Percentiles rank a stretch among this genome's conserved stretches.
Conservation (phyloP, 2,888 invertebrate genomes). For the Eulithis testata region DNA sequence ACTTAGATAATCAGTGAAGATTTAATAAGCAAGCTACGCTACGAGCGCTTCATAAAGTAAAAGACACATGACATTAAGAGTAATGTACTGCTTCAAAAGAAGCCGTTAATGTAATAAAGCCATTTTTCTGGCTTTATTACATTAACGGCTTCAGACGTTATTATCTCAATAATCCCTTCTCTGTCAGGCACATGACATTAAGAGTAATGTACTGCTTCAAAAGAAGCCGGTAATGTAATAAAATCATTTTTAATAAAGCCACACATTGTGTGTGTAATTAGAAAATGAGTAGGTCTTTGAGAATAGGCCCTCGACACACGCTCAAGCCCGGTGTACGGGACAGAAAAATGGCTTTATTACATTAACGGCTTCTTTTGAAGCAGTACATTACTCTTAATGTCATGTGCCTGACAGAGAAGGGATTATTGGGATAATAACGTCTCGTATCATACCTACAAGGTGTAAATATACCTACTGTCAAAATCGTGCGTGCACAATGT, state of each 20-base stretch:
- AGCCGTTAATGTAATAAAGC: slow-evolving; percentile 13
- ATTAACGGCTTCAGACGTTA: too few relatives aligned
- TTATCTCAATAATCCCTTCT: not conserved
- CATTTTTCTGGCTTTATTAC: slow-evolving; percentile 15
- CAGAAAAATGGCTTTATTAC: slow-evolving; percentile 15
- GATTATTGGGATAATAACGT: not conserved
- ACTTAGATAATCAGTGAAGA: too few relatives aligned
- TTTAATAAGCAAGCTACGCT: too few relatives aligned
- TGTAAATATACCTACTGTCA: too few relatives aligned
- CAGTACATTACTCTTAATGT: slow-evolving; percentile 7
- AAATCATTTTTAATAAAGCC: slow-evolving; percentile 16
- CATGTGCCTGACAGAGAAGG: not conserved
- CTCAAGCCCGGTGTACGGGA: slow-evolving; percentile 3
- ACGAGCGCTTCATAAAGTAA: too few relatives aligned
- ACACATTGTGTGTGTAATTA: too few relatives aligned
- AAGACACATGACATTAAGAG: not conserved
- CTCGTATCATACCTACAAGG: not conserved
- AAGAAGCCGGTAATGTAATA: slow-evolving; percentile 13
- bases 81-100: slow-evolving; percentile 12
- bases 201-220: slow-evolving; percentile 9
- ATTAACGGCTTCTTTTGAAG: slow-evolving; percentile 10
- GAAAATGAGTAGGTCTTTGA: not conserved
- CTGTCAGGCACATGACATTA: not conserved
- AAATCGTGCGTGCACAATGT: too few relatives aligned
- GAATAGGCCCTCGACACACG: slow-evolving; percentile 8